These are phyloP conservation scores for Triops longicaudatus DNA, from an alignment of 1,140 invertebrate genomes.

Conservation along the genomic window DNA sequence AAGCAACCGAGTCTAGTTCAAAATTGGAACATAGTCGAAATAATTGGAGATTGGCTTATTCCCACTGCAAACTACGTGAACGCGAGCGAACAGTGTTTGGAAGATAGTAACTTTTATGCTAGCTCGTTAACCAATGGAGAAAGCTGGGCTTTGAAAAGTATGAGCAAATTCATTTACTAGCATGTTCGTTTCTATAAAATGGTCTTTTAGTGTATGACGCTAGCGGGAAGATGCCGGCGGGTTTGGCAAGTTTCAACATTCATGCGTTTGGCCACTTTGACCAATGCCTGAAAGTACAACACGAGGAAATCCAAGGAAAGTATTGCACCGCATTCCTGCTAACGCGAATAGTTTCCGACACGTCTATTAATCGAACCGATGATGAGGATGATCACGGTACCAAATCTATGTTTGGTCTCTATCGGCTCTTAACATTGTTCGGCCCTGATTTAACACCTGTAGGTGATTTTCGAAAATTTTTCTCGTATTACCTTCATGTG, in stretches of 20 bases:
- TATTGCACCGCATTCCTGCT: not conserved
- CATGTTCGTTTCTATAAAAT: not conserved
- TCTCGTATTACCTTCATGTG: not conserved
- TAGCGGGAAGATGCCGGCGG: not conserved
- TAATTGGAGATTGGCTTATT: constrained; percentile 18
- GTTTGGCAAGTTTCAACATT: constrained; percentile 16
- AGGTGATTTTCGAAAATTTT: not conserved
- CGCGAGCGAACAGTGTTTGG: not conserved
- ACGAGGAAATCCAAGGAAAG: not conserved
- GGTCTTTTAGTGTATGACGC: constrained; percentile 11
- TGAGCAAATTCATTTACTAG: not conserved
- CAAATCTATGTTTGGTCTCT: not conserved
- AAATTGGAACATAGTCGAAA: no score
- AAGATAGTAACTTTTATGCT: not conserved
- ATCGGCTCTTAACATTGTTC: not conserved
- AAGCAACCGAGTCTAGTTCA: no score
- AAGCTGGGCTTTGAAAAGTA: not conserved
- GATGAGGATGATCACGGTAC: not conserved
- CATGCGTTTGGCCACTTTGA: constrained; percentile 18
- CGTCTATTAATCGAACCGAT: not conserved
- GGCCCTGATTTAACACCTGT: not conserved
- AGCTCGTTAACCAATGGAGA: not conserved
- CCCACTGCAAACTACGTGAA: not conserved
- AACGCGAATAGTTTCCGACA: not conserved
- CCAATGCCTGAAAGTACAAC: constrained; percentile 9